A percentile compares a stretch with the other conserved stretches of the same genome.
Evolutionary conservation across 2,113 vertebrate genomes (phyloP).

Genomic region (Lichenostomus cassidix): DNA sequence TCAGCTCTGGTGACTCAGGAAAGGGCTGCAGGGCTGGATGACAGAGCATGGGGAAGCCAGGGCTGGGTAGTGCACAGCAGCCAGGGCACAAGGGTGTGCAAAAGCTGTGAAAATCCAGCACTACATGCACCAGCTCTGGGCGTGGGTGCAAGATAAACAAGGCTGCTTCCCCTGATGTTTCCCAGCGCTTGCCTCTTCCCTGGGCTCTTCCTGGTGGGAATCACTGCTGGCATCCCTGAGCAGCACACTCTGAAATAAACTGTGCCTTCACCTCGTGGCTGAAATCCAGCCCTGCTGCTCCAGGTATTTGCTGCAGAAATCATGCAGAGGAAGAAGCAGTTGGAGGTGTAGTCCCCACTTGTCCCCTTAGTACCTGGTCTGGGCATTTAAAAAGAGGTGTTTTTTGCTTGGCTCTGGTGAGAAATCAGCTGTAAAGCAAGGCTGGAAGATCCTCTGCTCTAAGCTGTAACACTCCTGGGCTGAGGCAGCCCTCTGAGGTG

Average conservation of each 20-base stretch:
- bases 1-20: background rate
- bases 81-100: background rate
- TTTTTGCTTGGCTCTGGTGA: background rate
- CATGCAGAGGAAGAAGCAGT: background rate
- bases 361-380: background rate
- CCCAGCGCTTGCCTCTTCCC: background rate
- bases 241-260: background rate
- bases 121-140: background rate
- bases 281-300: background rate
- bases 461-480: background rate
- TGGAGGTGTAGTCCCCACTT: background rate
- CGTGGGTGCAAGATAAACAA: background rate
- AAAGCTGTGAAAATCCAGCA: background rate
- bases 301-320: background rate
- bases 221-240: background rate
- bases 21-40: background rate
- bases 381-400: background rate
- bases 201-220: background rate
- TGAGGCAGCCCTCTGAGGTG: background rate
- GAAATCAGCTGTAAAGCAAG: background rate
- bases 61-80: background rate
- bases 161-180: background rate
- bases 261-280: background rate
- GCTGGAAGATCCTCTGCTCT: background rate
- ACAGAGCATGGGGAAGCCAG: accelerated